Base-by-base conservation (phyloP, 2,113 vertebrate species). In the Alligator sinensis region DNA sequence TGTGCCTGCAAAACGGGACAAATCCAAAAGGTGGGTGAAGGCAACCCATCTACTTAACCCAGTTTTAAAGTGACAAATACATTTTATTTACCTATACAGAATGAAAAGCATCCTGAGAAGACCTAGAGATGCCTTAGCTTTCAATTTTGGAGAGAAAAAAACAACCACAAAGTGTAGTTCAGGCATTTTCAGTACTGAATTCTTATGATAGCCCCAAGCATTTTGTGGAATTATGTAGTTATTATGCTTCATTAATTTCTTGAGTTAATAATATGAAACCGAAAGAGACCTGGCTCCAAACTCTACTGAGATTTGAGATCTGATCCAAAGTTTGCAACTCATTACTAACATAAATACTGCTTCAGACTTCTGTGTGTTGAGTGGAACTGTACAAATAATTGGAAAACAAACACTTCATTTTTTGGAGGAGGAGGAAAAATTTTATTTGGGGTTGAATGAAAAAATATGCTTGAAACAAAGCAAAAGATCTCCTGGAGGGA, bases 21-120 rank as follows among this genome's bases (percentile, higher is more conserved):
- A 82, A 91, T n/a, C 19, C 80, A 78, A 77, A 88, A 95, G 86
- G 95, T 21, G 59, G 19, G 84, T 80, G 76, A 27, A 82, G 66
- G 38, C 19, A 74, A 47, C 47, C 11, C 4, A 9, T 18, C 72
- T 78, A 17, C 17, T 38, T 57, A 18, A 10, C 19, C 24, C 24
- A 17, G 62, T 80, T 34, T 86, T 58, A 82, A 88, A 30, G 8
- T 1, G 1, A 47, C 38, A 72, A n/a, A 24, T 11, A 62, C 24
- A 11, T 62, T 62, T 62, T 62, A 62, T 62, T 62, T 62, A 62
- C 10, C 10, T 62, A 25, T 21, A 34, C 68, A 72, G 7, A 72
- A 72, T 38, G 38, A 72, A 72, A 72, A 34, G 19, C 34, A 4
- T 18, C 30, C 68, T 21, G 19, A 72, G 30, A 34, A 19, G 6